Evolutionary conservation across 1,140 invertebrate species (phyloP), one percentile per base, ranked within the genome.

Genomic region (Brachystomella parvula): DNA sequence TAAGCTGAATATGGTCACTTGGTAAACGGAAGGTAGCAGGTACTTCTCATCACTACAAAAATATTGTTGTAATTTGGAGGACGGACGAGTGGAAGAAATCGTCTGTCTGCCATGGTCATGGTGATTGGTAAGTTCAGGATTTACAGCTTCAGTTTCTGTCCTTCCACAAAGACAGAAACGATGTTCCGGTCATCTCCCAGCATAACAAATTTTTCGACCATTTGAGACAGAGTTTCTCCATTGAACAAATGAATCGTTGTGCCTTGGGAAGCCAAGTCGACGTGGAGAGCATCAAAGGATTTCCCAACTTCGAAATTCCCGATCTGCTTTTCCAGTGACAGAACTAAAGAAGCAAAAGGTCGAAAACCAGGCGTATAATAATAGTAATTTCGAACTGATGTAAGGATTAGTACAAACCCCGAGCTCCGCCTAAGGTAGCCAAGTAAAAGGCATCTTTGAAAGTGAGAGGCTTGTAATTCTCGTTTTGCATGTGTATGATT

Each of bases 121-220:
- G n/a, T n/a, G n/a, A 80, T 84, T 72, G 39, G 39, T 44, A 44
- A 9, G 39, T 44, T 44, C 9, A 44, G 39, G 9, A 44, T 44
- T 44, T n/a, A 44, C 39, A 59, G 15, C 28, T 62, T 62, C 12
- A 62, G 15, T 24, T 62, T 39, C 44, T 21, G 9, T 39, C 90
- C 90, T 64, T 83, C 81, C 28, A 94, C 86, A 79, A 83, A 93
- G 2, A 92, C 88, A 73, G 84, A 76, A 2, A 75, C 59, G 57
- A 95, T 88, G 77, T 94, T 94, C 65, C 89, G 83, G 77, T 92
- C 89, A 79, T 92, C 89, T 0, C 89, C 91, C 47, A 84, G 78
- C 73, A 86, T 89, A 67, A 94, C 79, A 72, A 94, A 91, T 76
- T 89, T 87, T 76, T 94, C 86, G 9, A 94, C 73, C 29, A 87